Percentiles rank a stretch among this genome's conserved stretches.
These are phyloP conservation scores for Ornithorhynchus anatinus DNA, from an alignment of 2,113 vertebrate species.

Conservation along the genomic window DNA sequence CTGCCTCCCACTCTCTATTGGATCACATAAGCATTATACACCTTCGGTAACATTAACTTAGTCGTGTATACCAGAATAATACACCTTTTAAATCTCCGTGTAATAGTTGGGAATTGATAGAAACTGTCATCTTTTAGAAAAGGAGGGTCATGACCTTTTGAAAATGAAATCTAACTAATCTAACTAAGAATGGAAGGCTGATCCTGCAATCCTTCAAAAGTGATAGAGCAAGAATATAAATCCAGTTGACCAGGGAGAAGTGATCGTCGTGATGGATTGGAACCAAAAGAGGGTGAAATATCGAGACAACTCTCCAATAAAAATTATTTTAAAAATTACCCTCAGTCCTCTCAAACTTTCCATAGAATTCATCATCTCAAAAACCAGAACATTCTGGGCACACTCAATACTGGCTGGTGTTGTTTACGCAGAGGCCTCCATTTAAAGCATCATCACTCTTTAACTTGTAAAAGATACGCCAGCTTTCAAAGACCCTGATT, in stretches of 20 bases:
- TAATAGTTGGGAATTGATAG: background rate
- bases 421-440: background rate
- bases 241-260: conserved; percentile 10
- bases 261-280: conserved; percentile 34
- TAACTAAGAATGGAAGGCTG: conserved; percentile 18
- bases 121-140: background rate
- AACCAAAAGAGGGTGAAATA: background rate
- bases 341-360: background rate
- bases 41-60: fast-evolving
- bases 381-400: background rate
- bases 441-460: fast-evolving
- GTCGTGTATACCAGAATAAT: background rate
- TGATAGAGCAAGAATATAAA: conserved; percentile 9
- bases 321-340: conserved; percentile 17
- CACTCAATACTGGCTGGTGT: background rate
- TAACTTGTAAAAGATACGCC: fast-evolving
- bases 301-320: background rate
- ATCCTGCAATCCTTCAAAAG: background rate
- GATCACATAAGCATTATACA: too few relatives aligned
- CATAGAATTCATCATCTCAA: background rate
- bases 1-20: too few relatives aligned
- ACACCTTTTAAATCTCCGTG: background rate
- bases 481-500: background rate
- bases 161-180: background rate
- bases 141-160: conserved; percentile 3